Percentiles rank a stretch among this genome's conserved stretches.
These are phyloP conservation scores for Sphaerophoria taeniata DNA, from an alignment of 2,888 invertebrate genomes.

Conservation along the genomic window DNA sequence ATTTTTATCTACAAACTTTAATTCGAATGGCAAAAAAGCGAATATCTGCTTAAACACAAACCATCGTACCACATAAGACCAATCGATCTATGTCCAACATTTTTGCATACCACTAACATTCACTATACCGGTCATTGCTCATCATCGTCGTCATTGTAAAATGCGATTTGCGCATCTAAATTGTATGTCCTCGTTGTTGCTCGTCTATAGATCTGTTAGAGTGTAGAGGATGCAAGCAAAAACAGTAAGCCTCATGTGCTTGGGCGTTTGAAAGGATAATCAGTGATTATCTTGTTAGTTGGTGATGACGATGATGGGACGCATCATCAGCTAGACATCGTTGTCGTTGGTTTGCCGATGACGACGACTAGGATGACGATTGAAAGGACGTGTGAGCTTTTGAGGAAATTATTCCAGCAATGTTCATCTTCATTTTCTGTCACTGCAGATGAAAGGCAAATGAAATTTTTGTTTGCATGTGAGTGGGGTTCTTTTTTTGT, in stretches of 20 bases:
- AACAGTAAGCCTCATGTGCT: constrained; percentile 17
- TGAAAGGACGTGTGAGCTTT: constrained; percentile 35
- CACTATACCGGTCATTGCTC: no score
- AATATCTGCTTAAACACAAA: no score
- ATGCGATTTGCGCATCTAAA: constrained; percentile 67
- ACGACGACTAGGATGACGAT: no score
- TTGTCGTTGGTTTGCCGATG: no score
- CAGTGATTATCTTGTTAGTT: constrained; percentile 68
- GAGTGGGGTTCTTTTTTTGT: background rate
- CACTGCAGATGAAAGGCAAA: constrained; percentile 43
- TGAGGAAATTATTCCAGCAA: constrained; percentile 47
- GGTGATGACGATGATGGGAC: constrained; percentile 66
- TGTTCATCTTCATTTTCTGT: background rate
- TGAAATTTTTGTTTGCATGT: constrained; percentile 25
- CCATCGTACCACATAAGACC: no score
- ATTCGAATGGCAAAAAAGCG: no score
- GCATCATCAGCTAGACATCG: constrained; percentile 48
- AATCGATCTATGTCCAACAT: no score
- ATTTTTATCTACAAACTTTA: no score
- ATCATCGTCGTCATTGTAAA: constrained; percentile 37
- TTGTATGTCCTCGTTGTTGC: constrained; percentile 48
- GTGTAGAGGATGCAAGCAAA: background rate
- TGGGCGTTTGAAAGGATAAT: constrained; percentile 60
- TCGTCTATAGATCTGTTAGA: constrained; percentile 24
- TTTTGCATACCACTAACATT: no score